Percentiles rank a stretch among this genome's conserved stretches.
These are phyloP conservation scores for Leptogaster cylindrica DNA, from an alignment of 2,888 invertebrate species.

Conservation along the genomic window DNA sequence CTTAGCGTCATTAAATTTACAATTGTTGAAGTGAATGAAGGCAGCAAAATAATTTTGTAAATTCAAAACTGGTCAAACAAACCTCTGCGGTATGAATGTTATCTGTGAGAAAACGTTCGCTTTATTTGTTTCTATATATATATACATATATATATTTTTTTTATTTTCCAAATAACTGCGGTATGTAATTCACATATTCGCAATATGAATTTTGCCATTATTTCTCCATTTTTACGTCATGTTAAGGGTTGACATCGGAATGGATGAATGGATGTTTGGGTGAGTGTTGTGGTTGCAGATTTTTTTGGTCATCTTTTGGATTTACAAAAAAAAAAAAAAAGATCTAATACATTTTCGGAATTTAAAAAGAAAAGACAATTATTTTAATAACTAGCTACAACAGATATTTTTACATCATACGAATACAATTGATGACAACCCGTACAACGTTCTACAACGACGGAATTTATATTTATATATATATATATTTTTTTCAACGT, in stretches of 20 bases:
- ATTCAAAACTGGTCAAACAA: slow-evolving; percentile 57
- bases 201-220: slow-evolving; percentile 32
- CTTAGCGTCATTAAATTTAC: neutral
- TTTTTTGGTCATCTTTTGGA: slow-evolving; percentile 57
- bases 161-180: slow-evolving; percentile 41
- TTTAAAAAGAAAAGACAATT: slow-evolving; percentile 4
- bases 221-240: slow-evolving; percentile 31
- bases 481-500: slow-evolving; percentile 5
- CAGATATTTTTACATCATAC: slow-evolving; percentile 5
- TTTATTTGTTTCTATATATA: too few species aligned
- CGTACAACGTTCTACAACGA: neutral
- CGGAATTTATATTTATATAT: neutral
- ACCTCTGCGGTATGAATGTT: slow-evolving; percentile 54
- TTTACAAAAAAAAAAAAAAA: slow-evolving; percentile 10
- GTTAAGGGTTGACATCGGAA: slow-evolving; percentile 41
- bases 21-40: neutral
- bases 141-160: too few species aligned
- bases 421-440: slow-evolving; percentile 19
- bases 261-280: slow-evolving; percentile 42
- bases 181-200: neutral
- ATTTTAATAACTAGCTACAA: neutral
- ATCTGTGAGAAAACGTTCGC: slow-evolving; percentile 36
- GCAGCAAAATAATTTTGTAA: slow-evolving; percentile 7
- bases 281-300: slow-evolving; percentile 52
- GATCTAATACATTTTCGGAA: neutral